Conservation (phyloP, 2,797 vertebrate species). For the Urocyon cinereoargenteus region DNA sequence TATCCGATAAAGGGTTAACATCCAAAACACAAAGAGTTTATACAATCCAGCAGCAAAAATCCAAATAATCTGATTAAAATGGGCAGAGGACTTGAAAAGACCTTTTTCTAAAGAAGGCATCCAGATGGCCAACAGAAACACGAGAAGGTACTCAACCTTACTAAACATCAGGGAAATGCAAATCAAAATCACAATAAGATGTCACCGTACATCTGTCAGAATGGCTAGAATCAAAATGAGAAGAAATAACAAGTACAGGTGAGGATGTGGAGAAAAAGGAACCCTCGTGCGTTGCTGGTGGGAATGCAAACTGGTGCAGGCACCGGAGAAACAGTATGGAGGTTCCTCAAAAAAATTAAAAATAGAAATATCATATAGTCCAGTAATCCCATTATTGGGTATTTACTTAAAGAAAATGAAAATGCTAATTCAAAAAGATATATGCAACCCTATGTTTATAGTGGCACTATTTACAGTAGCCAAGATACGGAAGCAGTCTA, state of each 20-base stretch:
- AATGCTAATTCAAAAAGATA: background rate
- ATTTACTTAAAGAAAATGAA: background rate
- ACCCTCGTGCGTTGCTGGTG: background rate
- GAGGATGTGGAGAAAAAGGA: background rate
- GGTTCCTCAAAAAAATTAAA: background rate
- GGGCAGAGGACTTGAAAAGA: background rate
- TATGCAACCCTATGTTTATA: background rate
- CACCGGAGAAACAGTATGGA: background rate
- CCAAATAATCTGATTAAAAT: background rate
- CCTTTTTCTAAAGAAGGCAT: background rate
- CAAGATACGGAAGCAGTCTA: background rate
- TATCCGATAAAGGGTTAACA: background rate
- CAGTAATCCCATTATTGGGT: background rate
- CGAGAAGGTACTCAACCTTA: background rate
- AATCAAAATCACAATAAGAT: background rate
- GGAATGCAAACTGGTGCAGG: background rate
- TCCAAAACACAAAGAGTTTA: background rate
- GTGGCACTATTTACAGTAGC: background rate
- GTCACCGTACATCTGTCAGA: background rate
- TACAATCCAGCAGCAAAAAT: background rate
- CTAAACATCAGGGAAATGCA: background rate
- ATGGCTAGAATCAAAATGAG: background rate
- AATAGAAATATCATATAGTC: background rate
- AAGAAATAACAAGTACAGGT: background rate
- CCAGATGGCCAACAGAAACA: background rate